Percentiles rank a stretch among this genome's conserved stretches.
Conservation (phyloP, 2,113 vertebrate species). For the Galbula dea region DNA sequence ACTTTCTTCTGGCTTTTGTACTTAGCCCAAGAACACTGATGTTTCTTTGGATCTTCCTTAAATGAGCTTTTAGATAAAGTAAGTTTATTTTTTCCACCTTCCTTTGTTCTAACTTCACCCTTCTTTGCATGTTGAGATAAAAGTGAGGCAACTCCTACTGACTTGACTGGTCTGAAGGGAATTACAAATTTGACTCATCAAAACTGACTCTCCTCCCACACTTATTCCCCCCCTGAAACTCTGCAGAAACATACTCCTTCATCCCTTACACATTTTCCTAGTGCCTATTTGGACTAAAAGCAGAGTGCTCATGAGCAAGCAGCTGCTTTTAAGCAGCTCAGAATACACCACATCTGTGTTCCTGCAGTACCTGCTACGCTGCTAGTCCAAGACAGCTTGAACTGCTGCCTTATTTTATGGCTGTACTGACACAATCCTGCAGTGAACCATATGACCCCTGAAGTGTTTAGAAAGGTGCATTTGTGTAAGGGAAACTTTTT, state of each 20-base stretch:
- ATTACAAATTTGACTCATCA: not conserved
- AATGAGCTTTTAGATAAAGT: not conserved
- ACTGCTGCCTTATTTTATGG: slow-evolving; percentile 51
- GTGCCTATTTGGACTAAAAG: not conserved
- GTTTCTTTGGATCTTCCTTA: not conserved
- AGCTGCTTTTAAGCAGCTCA: not conserved
- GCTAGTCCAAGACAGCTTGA: not conserved
- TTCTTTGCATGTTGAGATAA: not conserved
- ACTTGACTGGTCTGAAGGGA: slow-evolving; percentile 35
- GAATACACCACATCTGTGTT: slow-evolving; percentile 1
- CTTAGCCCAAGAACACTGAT: not conserved
- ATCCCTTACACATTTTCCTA: not conserved
- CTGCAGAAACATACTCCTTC: not conserved
- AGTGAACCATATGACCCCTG: slow-evolving; percentile 57
- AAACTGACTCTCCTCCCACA: not conserved
- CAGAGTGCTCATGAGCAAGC: not conserved
- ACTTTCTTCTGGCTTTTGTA: not conserved
- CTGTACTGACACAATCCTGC: slow-evolving; percentile 60
- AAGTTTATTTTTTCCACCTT: not conserved
- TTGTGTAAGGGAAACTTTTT: slow-evolving; percentile 31
- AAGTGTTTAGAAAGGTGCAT: slow-evolving; percentile 63
- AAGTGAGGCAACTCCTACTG: slow-evolving; percentile 35
- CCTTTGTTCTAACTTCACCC: slow-evolving; percentile 17
- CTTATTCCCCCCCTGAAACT: not conserved
- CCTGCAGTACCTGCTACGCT: not conserved